Evolutionary conservation across 2,888 invertebrate species (phyloP), one percentile per base, ranked within the genome.

Genomic region (Orchesella flavescens): DNA sequence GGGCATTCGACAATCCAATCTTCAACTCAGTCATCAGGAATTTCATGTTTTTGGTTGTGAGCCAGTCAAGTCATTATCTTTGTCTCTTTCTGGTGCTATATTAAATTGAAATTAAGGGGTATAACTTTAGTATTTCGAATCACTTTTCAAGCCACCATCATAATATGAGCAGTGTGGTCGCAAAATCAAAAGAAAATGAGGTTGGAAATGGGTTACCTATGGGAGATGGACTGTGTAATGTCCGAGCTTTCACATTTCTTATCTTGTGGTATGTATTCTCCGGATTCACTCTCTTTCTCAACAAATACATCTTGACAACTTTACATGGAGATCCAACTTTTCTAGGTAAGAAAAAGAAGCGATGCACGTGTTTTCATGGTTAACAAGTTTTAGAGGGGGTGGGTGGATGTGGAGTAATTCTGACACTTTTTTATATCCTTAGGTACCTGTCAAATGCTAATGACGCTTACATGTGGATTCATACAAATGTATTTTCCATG

Each of bases 361-460:
- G n/a, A n/a, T n/a, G n/a, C n/a, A n/a, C n/a, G n/a, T n/a, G n/a
- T n/a, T n/a, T n/a, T n/a, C n/a, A n/a, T n/a, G n/a, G n/a, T n/a
- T n/a, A n/a, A n/a, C n/a, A n/a, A n/a, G n/a, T n/a, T n/a, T n/a
- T n/a, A n/a, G n/a, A n/a, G n/a, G n/a, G n/a, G n/a, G n/a, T n/a
- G n/a, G n/a, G n/a, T n/a, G n/a, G n/a, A n/a, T n/a, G n/a, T n/a
- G n/a, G n/a, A n/a, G n/a, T n/a, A n/a, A n/a, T n/a, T n/a, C n/a
- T n/a, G n/a, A n/a, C n/a, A n/a, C n/a, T n/a, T n/a, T n/a, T n/a
- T n/a, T n/a, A n/a, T n/a, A n/a, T n/a, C n/a, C 46, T 24, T 34
- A 94, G 95, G 94, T 87, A 93, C 94, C 84, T 93, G 93, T 90
- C 95, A 95, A 91, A 94, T 95, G 94, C 90, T 94, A 74, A 93